phyloP scores from a whole-genome alignment of 1,140 invertebrate species.

The Rhizoglyphus robini region DNA sequence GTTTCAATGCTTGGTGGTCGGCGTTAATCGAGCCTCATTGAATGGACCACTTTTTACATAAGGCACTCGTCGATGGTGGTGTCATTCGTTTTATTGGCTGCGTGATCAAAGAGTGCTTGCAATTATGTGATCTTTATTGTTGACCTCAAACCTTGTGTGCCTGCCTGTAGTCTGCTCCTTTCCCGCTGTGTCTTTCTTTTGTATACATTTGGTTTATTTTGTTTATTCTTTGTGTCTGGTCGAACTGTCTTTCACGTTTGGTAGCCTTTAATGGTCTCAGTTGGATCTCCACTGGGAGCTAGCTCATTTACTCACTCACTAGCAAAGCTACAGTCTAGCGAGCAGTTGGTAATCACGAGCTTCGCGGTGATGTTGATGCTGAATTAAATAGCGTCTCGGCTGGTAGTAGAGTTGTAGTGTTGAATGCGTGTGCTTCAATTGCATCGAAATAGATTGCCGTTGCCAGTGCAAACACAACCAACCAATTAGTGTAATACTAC shows the following conservation, averaged over 20 bases:
- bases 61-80: neutral
- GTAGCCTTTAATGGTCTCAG: conserved; percentile 5
- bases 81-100: neutral
- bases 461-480: too few relatives aligned
- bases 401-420: too few relatives aligned
- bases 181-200: neutral
- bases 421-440: too few relatives aligned
- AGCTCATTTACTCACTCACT: conserved; percentile 3
- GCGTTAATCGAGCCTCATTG: neutral
- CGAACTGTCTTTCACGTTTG: neutral
- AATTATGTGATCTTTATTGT: neutral
- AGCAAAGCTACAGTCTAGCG: too few relatives aligned
- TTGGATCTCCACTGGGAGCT: neutral
- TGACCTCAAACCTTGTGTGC: conserved; percentile 12
- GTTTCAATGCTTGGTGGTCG: too few relatives aligned
- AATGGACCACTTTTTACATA: neutral
- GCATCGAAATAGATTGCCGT: too few relatives aligned
- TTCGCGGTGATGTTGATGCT: too few relatives aligned
- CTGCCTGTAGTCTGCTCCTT: neutral
- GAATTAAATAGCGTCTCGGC: too few relatives aligned
- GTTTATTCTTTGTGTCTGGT: neutral
- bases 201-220: neutral
- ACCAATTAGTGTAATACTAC: too few relatives aligned
- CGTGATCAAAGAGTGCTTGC: neutral
- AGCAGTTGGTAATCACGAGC: too few relatives aligned